phyloP scores from a whole-genome alignment of 1,140 invertebrate species.

The Nomia melanderi region DNA sequence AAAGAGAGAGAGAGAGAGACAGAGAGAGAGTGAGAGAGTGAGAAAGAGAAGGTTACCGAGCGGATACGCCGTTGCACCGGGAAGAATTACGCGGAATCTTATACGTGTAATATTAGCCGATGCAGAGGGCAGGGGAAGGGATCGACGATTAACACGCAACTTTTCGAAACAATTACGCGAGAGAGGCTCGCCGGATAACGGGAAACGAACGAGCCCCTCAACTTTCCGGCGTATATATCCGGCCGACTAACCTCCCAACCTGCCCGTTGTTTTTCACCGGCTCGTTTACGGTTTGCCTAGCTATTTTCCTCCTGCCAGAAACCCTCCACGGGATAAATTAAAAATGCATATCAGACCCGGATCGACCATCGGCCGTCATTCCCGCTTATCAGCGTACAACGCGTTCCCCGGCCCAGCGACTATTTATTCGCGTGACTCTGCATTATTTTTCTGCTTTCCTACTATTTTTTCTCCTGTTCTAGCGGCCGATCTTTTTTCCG shows the following conservation, averaged over 20 bases:
- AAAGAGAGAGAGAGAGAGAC: not conserved
- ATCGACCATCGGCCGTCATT: conserved; percentile 23
- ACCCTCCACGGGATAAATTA: not conserved
- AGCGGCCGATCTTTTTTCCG: too few relatives aligned
- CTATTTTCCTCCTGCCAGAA: not conserved
- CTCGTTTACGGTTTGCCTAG: not conserved
- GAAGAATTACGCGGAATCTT: conserved; percentile 46
- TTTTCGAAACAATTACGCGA: conserved; percentile 44
- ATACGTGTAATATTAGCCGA: conserved; percentile 21
- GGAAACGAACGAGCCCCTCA: conserved; percentile 1
- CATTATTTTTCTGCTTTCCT: conserved; percentile 4
- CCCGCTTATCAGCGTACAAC: conserved; percentile 32
- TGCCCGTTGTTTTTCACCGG: conserved; percentile 18
- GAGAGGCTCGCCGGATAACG: conserved; percentile 14
- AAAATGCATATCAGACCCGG: conserved; percentile 31
- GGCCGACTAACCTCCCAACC: not conserved
- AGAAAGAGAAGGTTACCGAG: not conserved
- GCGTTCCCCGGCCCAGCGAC: conserved; percentile 3
- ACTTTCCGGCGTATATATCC: not conserved
- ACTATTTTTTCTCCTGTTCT: not conserved
- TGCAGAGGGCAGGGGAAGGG: not conserved
- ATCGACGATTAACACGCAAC: conserved; percentile 41
- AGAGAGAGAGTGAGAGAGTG: not conserved
- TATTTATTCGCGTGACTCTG: conserved; percentile 34
- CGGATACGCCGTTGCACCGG: conserved; percentile 24